Evolutionary conservation across 2,888 invertebrate genomes (phyloP).

Genomic region (Drosophila algonquin): DNA sequence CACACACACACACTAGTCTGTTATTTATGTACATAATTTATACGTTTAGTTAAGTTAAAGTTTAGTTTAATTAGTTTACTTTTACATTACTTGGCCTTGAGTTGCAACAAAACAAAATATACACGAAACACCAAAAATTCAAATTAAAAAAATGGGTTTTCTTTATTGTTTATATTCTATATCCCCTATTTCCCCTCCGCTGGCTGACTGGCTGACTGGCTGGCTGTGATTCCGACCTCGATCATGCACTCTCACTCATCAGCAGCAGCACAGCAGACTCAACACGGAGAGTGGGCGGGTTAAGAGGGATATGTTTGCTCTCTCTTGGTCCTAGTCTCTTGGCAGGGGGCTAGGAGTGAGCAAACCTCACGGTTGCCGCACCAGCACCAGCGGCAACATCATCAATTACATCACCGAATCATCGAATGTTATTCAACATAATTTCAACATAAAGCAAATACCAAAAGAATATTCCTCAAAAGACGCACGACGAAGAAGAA

Average conservation of each 20-base stretch:
- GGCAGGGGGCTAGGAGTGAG: conserved; percentile 39
- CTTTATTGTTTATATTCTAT: conserved; percentile 27
- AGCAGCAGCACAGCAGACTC: conserved; percentile 54
- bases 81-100: conserved; percentile 70
- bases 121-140: conserved; percentile 42
- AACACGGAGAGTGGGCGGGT: conserved; percentile 82
- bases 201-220: conserved; percentile 27
- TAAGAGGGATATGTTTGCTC: conserved; percentile 80
- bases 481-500: conserved; percentile 18
- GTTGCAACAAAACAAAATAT: conserved; percentile 66
- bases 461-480: conserved; percentile 61
- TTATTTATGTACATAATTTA: conserved; percentile 73
- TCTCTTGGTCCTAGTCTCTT: conserved; percentile 38
- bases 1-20: conserved; percentile 71
- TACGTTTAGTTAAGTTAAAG: conserved; percentile 70
- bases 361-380: conserved; percentile 52
- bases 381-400: conserved; percentile 50
- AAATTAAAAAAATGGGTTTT: conserved; percentile 47
- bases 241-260: conserved; percentile 57
- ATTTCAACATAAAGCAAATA: conserved; percentile 28
- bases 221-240: conserved; percentile 18
- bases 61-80: conserved; percentile 63
- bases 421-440: conserved; percentile 44
- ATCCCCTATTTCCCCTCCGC: background rate
- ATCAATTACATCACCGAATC: conserved; percentile 50